Percentiles rank a stretch among this genome's conserved stretches.
Conservation (phyloP, 2,113 vertebrate species). For the Recurvirostra avosetta region DNA sequence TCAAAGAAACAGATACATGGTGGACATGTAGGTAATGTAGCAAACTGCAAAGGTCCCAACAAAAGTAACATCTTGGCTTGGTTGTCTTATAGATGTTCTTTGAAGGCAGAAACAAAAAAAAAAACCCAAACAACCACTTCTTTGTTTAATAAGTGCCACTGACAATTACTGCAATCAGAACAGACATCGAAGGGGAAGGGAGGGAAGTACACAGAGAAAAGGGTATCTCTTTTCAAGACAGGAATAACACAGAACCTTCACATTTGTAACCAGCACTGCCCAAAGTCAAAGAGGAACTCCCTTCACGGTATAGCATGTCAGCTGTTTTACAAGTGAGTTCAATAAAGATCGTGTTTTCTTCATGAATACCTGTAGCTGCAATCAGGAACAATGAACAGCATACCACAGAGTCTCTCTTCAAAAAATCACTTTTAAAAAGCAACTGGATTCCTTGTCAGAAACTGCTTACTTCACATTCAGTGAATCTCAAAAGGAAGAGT, state of each 20-base stretch:
- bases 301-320: background rate
- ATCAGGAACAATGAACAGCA: background rate
- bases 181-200: accelerated
- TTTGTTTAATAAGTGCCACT: background rate
- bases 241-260: background rate
- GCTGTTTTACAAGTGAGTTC: background rate
- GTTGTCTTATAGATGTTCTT: background rate
- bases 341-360: background rate
- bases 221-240: background rate
- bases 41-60: background rate
- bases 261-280: background rate
- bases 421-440: background rate
- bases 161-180: background rate
- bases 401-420: background rate
- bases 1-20: background rate
- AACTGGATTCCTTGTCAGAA: background rate
- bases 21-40: background rate
- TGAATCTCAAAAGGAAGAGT: background rate
- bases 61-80: background rate
- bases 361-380: background rate
- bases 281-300: background rate
- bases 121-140: background rate
- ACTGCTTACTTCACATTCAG: background rate
- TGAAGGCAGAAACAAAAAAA: background rate
- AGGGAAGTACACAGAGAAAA: background rate